phyloP scores from a whole-genome alignment of 2,888 invertebrate species.

The Nephrotoma flavescens region DNA sequence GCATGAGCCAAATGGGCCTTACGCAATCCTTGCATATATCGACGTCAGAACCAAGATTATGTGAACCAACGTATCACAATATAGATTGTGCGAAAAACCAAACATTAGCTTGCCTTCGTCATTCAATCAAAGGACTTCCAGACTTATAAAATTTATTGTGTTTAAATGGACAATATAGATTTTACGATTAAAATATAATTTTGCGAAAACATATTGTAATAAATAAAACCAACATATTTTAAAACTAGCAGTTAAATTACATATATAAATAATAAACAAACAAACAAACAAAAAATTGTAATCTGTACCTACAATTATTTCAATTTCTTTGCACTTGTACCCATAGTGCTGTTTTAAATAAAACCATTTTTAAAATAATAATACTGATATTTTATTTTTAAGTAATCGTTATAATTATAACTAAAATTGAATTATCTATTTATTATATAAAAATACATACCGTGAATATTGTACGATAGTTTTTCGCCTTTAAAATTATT shows the following conservation, averaged over 20 bases:
- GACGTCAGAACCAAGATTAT: slow-evolving; percentile 29
- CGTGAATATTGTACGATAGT: not conserved
- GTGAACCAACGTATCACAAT: slow-evolving; percentile 29
- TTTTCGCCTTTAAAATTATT: not conserved
- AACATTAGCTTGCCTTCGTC: slow-evolving; percentile 14
- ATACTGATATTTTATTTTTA: not conserved
- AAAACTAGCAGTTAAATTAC: not conserved
- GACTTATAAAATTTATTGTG: slow-evolving; percentile 10
- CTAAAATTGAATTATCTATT: not conserved
- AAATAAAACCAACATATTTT: not conserved
- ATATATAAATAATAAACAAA: not conserved
- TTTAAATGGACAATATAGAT: not conserved
- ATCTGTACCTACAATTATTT: not conserved
- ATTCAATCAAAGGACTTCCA: slow-evolving; percentile 9
- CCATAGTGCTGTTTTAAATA: not conserved
- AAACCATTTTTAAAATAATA: not conserved
- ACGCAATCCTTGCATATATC: slow-evolving; percentile 20
- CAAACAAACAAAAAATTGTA: not conserved
- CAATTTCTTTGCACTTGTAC: not conserved
- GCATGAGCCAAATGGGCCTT: slow-evolving; percentile 27
- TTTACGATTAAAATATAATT: not conserved
- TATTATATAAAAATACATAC: not conserved
- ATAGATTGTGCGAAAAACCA: slow-evolving; percentile 31
- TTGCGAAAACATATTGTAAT: not conserved
- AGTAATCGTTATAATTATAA: not conserved